Conservation (phyloP, 1,140 invertebrate species). For the Euschistus heros region DNA sequence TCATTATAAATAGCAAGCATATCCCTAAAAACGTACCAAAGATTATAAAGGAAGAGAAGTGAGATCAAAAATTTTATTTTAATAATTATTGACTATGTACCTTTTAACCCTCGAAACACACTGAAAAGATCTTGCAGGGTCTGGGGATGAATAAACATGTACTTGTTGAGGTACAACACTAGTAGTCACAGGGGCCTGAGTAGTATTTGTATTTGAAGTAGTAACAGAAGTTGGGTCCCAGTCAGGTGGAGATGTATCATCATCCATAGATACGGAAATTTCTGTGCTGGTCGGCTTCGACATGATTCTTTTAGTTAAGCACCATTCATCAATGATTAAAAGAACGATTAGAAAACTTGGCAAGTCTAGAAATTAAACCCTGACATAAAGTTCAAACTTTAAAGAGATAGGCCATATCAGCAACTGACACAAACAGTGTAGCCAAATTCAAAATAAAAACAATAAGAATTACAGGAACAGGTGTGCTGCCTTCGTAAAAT, state of each 20-base stretch:
- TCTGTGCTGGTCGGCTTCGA: no score
- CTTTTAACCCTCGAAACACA: slow-evolving; percentile 16
- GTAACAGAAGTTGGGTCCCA: slow-evolving; percentile 3
- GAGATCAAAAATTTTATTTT: neutral
- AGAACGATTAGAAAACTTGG: no score
- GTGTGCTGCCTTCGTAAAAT: no score
- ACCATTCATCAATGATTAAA: no score
- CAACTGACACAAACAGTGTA: no score
- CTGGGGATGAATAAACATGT: neutral
- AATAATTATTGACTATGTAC: neutral
- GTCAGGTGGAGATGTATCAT: neutral
- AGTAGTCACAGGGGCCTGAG: neutral
- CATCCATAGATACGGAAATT: neutral
- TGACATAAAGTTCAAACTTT: no score
- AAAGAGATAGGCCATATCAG: no score
- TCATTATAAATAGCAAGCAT: slow-evolving; percentile 45
- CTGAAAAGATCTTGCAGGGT: neutral
- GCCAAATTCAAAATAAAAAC: no score
- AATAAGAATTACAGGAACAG: no score
- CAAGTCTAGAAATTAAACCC: no score
- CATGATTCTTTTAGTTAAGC: no score
- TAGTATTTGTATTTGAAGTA: neutral
- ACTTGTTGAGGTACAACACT: neutral
- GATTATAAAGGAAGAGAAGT: neutral
- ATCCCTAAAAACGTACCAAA: slow-evolving; percentile 37